Evolutionary conservation across 2,797 vertebrate genomes (phyloP).

Genomic region (Pelodytes ibericus): DNA sequence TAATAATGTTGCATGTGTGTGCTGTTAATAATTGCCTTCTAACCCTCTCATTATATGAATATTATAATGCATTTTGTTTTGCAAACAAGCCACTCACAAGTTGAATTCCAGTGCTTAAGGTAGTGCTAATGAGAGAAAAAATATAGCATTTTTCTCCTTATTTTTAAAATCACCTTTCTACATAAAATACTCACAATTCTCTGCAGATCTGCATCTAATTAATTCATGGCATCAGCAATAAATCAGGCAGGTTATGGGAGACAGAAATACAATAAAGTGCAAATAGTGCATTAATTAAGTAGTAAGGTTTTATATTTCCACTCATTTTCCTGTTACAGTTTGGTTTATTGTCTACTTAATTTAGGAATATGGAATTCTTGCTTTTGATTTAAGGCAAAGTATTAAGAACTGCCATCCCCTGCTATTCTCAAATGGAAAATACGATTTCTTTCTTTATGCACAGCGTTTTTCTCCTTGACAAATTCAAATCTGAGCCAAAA

Average conservation of each 20-base stretch:
- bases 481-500: neutral
- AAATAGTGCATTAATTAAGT: constrained; percentile 3
- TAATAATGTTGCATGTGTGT: no score
- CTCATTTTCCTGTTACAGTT: neutral
- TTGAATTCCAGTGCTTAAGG: neutral
- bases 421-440: neutral
- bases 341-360: constrained; percentile 10
- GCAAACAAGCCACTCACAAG: no score
- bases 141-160: neutral
- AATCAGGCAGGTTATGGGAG: constrained; percentile 12
- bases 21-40: no score
- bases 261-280: neutral
- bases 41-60: no score
- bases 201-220: constrained; percentile 3
- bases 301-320: neutral
- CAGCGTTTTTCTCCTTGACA: neutral
- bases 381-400: neutral
- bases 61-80: neutral
- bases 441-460: neutral
- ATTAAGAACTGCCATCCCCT: neutral
- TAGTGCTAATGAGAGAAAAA: neutral
- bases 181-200: neutral
- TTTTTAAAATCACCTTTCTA: neutral
- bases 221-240: constrained; percentile 11
- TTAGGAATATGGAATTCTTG: neutral